Evolutionary conservation across 2,797 vertebrate species (phyloP), one percentile per base, ranked within the genome.

Genomic region (Thamnophis elegans): DNA sequence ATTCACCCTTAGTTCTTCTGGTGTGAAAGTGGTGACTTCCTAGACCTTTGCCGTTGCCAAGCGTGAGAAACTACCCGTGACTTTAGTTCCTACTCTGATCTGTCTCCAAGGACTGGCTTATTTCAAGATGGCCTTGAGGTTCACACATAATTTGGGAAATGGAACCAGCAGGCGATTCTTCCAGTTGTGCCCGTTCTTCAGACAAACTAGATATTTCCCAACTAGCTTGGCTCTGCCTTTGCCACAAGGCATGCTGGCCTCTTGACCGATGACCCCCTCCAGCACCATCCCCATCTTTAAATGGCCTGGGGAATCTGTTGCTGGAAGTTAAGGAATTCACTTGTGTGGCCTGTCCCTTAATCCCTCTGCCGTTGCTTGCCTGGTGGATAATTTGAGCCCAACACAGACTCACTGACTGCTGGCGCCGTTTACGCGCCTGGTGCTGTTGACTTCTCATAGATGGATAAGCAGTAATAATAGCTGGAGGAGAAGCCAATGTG

Each of bases 391-490:
- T 96, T 94, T 73, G 91, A 94, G 32, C 9, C 89, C 95, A 96
- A 98, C 97, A 98, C 98, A 97, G 94, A 89, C 91, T 96, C 94
- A 94, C 92, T 93, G 96, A 96, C 92, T 94, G 93, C 96, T 20
- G 42, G 96, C 97, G 95, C 96, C 65, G 90, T 96, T 97, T 97
- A 96, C 96, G 94, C 8, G 96, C 93, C 96, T 89, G 97, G 97
- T 97, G 97, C 97, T 97, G 97, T 96, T 97, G 94, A 96, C 97
- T 98, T 98, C 98, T 97, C 94, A 97, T 89, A 97, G 98, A 93
- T 98, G 98, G 97, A 62, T 98, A 97, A 98, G 94, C 98, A 98
- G 95, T 97, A 95, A 98, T 97, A 99, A 98, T 98, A 97, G 97
- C 95, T 87, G 96, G 91, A 94, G 95, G 73, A 87, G 94, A 97